Evolutionary conservation across 2,113 vertebrate species (phyloP).

Genomic region (Phrynocephalus versicolor): DNA sequence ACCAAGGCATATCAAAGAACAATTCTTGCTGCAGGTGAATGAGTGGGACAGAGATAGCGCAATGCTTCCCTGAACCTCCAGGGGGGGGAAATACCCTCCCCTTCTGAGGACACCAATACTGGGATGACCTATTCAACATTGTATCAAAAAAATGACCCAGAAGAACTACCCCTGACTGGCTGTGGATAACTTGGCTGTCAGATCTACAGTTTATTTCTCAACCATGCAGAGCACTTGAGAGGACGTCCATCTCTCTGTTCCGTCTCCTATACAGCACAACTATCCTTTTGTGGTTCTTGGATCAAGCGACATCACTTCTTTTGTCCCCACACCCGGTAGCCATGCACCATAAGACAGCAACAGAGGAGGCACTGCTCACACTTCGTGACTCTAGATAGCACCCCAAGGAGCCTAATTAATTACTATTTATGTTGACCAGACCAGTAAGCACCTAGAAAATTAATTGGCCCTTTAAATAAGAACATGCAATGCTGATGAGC

Average conservation of each 20-base stretch:
- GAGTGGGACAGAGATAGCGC: no score
- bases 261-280: neutral
- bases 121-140: no score
- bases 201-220: neutral
- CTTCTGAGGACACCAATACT: no score
- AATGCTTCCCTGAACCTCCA: no score
- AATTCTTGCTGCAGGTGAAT: no score
- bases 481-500: neutral
- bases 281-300: constrained; percentile 32
- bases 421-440: neutral
- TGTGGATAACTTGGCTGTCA: no score
- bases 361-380: neutral
- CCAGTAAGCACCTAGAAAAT: constrained; percentile 13
- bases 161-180: no score
- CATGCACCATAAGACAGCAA: constrained; percentile 1
- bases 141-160: no score
- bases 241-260: neutral
- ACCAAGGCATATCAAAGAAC: no score
- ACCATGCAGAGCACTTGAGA: neutral
- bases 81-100: no score
- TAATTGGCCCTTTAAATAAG: constrained; percentile 44
- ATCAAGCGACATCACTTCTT: neutral
- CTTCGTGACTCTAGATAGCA: neutral
- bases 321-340: neutral
- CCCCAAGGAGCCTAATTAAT: neutral